phyloP scores from a whole-genome alignment of 2,113 vertebrate genomes.

The Amblyornis subalaris region DNA sequence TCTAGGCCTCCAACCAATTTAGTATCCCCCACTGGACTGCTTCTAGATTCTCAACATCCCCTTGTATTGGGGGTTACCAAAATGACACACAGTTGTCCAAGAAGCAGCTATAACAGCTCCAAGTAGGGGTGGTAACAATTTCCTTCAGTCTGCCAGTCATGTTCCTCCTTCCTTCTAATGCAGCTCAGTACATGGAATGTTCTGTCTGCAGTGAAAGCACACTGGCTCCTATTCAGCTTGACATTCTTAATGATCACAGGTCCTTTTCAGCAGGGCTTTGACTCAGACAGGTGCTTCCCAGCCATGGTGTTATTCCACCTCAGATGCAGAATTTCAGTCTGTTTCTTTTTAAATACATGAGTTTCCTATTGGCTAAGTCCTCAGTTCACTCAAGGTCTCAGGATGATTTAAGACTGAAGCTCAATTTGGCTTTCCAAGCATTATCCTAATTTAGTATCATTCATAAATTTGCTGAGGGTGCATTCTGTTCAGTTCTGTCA shows the following conservation, averaged over 20 bases:
- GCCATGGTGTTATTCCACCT: neutral
- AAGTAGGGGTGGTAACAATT: neutral
- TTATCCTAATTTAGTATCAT: neutral
- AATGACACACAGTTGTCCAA: neutral
- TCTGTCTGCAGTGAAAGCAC: neutral
- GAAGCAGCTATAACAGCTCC: neutral
- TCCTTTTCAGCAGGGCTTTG: neutral
- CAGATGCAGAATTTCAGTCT: neutral
- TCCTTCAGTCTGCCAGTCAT: neutral
- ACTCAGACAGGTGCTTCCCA: neutral
- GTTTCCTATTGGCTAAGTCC: neutral
- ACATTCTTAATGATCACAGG: neutral
- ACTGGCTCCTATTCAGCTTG: neutral
- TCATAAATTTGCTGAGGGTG: neutral
- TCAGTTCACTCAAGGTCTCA: neutral
- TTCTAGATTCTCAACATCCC: neutral
- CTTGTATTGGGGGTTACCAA: neutral
- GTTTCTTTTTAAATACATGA: neutral
- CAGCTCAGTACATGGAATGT: accelerated
- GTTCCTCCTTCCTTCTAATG: neutral
- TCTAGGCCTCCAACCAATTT: neutral
- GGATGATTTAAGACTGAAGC: neutral
- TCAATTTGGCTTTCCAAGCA: neutral
- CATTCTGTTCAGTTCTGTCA: neutral
- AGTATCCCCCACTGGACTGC: neutral